phyloP scores from a whole-genome alignment of 1,140 invertebrate species.

The Pseudomyrmex cubaensis region DNA sequence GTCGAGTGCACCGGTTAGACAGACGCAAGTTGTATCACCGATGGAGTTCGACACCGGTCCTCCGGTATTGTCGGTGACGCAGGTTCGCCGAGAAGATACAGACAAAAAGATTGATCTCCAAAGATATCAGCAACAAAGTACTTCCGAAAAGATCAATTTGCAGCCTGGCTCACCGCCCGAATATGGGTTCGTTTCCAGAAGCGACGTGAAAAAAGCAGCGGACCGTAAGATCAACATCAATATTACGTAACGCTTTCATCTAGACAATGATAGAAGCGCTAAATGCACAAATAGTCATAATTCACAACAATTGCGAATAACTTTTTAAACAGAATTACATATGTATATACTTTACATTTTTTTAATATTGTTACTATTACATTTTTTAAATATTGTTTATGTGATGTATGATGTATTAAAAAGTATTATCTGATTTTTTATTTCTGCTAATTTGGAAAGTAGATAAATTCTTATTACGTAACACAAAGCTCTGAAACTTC shows the following conservation, averaged over 20 bases:
- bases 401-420: neutral
- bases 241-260: slow-evolving; percentile 51
- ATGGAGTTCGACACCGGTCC: slow-evolving; percentile 88
- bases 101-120: slow-evolving; percentile 28
- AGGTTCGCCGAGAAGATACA: slow-evolving; percentile 48
- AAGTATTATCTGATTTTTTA: slow-evolving; percentile 8
- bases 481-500: slow-evolving; percentile 75
- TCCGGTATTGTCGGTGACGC: slow-evolving; percentile 74
- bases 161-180: slow-evolving; percentile 87
- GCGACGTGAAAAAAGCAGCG: slow-evolving; percentile 81
- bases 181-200: slow-evolving; percentile 85
- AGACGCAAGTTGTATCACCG: slow-evolving; percentile 86
- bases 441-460: slow-evolving; percentile 38
- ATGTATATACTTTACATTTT: neutral
- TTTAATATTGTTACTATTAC: neutral
- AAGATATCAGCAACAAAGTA: slow-evolving; percentile 20
- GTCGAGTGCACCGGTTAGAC: slow-evolving; percentile 82
- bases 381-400: neutral
- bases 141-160: slow-evolving; percentile 74
- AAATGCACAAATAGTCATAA: neutral
- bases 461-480: slow-evolving; percentile 57
- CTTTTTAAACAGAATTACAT: neutral
- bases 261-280: neutral
- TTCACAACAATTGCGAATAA: neutral
- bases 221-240: slow-evolving; percentile 80